Base-by-base conservation (phyloP, 53 echinoderm and acorn worm genomes). In the Holothuria leucospilota region DNA sequence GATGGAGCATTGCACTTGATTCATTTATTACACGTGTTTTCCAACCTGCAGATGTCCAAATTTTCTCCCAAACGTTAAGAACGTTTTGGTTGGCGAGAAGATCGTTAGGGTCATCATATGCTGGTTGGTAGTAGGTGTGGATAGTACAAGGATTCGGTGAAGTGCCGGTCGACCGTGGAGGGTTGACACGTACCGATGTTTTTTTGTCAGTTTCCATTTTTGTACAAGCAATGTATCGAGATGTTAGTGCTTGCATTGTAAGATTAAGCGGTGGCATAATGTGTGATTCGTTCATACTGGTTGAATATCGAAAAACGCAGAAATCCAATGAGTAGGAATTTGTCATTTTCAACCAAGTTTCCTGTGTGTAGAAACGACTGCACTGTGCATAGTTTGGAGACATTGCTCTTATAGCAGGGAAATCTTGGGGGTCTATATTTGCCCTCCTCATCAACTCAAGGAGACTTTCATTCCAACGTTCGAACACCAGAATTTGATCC, bases 251-350 rank as follows among this genome's bases (percentile, higher is more conserved):
- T 71, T 71, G 13, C 18, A n/a, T 29, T n/a, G 71, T 71, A 18
- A 18, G 21, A 71, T 39, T 71, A 29, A 71, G 29, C 27, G 40
- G 39, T 4, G 71, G 71, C 39, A 39, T 20, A 29, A 71, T 39
- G 21, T 40, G 30, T n/a, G 39, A 10, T 30, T 21, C 30, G 4
- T 15, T 38, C 13, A 71, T 71, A 71, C n/a, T 39, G 5, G 39
- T 39, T 40, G 71, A 71, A n/a, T 71, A 71, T 71, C 39, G 39
- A 11, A 71, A 38, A 38, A 71, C 39, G 41, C 71, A 71, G 21
- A 71, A 34, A 71, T 71, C 71, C 71, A 71, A 20, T 29, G 40
- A 11, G 41, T 14, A 71, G 1, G n/a, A 21, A 71, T 38, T 18
- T 29, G 29, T 34, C 29, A 71, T 29, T 38, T 71, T 71, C 39